A percentile compares a stretch with the other conserved stretches of the same genome.
Conservation (phyloP, 2,888 invertebrate species). For the Conchocele bisecta region DNA sequence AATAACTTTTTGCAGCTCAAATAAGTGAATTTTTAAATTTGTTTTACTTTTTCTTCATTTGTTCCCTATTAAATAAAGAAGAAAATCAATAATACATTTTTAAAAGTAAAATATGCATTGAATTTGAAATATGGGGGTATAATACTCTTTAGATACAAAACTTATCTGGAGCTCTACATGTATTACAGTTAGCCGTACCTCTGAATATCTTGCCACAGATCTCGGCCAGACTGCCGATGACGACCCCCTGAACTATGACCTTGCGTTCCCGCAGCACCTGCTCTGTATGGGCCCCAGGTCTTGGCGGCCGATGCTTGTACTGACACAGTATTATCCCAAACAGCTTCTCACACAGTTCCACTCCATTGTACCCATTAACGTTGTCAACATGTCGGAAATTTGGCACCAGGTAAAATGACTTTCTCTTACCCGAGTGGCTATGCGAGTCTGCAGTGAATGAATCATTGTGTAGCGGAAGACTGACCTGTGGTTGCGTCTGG, state of each 20-base stretch:
- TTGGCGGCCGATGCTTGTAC: slow-evolving; percentile 65
- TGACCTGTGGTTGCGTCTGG: no score
- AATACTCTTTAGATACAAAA: no score
- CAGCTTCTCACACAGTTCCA: slow-evolving; percentile 70
- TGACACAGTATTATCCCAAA: slow-evolving; percentile 73
- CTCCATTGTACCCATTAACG: slow-evolving; percentile 46
- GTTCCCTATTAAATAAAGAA: no score
- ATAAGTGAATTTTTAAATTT: no score
- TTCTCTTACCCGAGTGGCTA: slow-evolving; percentile 56
- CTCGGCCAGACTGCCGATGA: slow-evolving; percentile 67
- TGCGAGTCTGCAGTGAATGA: no score
- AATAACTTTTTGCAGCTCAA: no score
- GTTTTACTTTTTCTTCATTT: no score
- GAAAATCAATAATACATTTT: no score
- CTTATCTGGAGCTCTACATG: no score
- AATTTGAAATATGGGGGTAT: no score
- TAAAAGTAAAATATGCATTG: no score
- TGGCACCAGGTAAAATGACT: slow-evolving; percentile 51
- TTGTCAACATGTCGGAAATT: slow-evolving; percentile 33
- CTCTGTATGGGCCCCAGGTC: slow-evolving; percentile 58
- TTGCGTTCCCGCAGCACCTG: slow-evolving; percentile 66
- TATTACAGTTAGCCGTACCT: slow-evolving; percentile 59
- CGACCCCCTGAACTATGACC: slow-evolving; percentile 73
- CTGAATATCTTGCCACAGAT: slow-evolving; percentile 69
- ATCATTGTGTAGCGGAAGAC: no score